phyloP scores from a whole-genome alignment of 2,888 invertebrate species.

The Horisme vitalbata region DNA sequence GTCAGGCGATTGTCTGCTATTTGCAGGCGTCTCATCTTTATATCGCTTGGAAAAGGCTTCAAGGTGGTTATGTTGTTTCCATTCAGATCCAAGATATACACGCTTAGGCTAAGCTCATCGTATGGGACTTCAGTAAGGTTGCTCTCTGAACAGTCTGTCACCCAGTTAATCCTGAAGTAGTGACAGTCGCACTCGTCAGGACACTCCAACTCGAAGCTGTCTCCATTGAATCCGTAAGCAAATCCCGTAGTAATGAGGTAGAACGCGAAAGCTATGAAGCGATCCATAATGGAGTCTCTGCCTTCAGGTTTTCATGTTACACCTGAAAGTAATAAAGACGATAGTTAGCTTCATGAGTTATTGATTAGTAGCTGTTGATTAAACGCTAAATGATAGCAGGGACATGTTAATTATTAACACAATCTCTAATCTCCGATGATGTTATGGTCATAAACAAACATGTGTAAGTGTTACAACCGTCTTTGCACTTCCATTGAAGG shows the following conservation, averaged over 20 bases:
- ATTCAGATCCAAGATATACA: conserved; percentile 87
- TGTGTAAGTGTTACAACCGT: not conserved
- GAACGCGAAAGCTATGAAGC: conserved; percentile 48
- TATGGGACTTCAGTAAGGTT: conserved; percentile 87
- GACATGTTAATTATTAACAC: conserved; percentile 37
- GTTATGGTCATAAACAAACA: conserved; percentile 11
- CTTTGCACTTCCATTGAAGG: not conserved
- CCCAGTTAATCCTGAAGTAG: conserved; percentile 90
- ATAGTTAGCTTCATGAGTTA: conserved; percentile 21
- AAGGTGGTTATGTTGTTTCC: conserved; percentile 85
- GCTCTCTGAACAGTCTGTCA: conserved; percentile 89
- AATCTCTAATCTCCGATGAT: conserved; percentile 11
- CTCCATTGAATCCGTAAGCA: conserved; percentile 80
- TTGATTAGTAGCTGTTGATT: conserved; percentile 39
- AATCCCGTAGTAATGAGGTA: conserved; percentile 51
- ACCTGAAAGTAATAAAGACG: conserved; percentile 44
- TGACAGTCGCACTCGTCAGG: conserved; percentile 90
- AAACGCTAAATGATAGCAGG: conserved; percentile 32
- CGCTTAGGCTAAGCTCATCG: conserved; percentile 86
- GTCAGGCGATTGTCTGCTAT: conserved; percentile 86
- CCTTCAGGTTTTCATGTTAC: conserved; percentile 42
- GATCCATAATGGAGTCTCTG: conserved; percentile 49
- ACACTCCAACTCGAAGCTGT: conserved; percentile 86
- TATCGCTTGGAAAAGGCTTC: conserved; percentile 85
- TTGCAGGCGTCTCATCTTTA: conserved; percentile 87